phyloP scores from a whole-genome alignment of 2,888 invertebrate species.

The Margaritifera margaritifera region DNA sequence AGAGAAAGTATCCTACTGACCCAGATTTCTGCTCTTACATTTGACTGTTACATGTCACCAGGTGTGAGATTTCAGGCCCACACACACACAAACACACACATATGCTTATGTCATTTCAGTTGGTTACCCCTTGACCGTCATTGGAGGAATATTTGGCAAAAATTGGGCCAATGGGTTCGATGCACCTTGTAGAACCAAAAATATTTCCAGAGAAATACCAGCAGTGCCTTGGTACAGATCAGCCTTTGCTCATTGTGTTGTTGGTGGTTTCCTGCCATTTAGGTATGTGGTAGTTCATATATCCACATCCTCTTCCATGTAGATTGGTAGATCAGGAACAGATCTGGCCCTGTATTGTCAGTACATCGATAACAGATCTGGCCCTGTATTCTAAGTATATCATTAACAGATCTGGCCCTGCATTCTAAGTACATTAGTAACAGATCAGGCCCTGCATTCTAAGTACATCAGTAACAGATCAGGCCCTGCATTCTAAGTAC shows the following conservation, averaged over 20 bases:
- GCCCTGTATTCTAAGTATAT: too few species aligned
- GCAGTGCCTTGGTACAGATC: constrained; percentile 74
- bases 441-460: too few species aligned
- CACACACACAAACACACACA: neutral
- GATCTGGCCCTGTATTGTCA: neutral
- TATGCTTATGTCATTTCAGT: constrained; percentile 55
- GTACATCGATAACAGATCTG: too few species aligned
- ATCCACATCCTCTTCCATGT: neutral
- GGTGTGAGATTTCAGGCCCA: too few species aligned
- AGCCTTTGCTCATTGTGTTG: constrained; percentile 72
- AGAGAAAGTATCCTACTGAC: too few species aligned
- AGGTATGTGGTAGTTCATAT: constrained; percentile 66
- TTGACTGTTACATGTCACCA: too few species aligned
- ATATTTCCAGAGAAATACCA: constrained; percentile 75
- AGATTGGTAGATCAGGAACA: neutral
- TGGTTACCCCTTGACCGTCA: constrained; percentile 75
- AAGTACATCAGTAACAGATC: too few species aligned
- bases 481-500: too few species aligned
- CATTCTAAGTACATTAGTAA: too few species aligned
- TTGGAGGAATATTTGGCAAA: constrained; percentile 75
- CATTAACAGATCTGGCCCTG: too few species aligned
- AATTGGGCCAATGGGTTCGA: constrained; percentile 73
- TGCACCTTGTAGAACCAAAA: constrained; percentile 75
- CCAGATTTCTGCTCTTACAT: too few species aligned
- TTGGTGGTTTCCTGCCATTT: constrained; percentile 76